Evolutionary conservation across 2,797 vertebrate species (phyloP), one percentile per base, ranked within the genome.

Genomic region (Malurus splendens): DNA sequence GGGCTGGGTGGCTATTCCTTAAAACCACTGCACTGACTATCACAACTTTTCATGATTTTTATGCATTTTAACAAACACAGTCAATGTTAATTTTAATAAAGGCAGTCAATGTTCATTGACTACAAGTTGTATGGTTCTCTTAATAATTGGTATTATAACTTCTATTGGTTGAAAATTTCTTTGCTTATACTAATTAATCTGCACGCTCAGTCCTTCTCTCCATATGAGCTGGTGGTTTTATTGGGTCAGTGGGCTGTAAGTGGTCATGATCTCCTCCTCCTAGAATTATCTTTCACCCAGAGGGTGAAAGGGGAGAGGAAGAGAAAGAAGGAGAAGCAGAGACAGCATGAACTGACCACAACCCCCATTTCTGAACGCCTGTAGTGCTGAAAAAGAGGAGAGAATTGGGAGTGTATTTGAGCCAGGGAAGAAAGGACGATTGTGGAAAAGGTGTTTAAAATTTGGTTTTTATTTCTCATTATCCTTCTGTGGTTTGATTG

Each of bases 111-210:
- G 19, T 32, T 64, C 23, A 51, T 25, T 57, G n/a, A 18, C 32
- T 57, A 15, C 23, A 33, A 36, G 42, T 30, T 51, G 9, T 15
- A 22, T 30, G 13, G 14, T 56, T 64, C 57, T 57, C 12, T 32
- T 57, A 39, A 10, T 38, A 56, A 56, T 44, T 70, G 25, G 1
- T 44, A 7, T 44, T 42, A 7, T 7, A 10, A 28, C 19, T 51
- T 51, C 28, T 30, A 8, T 24, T 28, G 23, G 13, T 39, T 57
- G 32, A 38, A 78, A 30, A 14, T 64, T 51, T 9, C 32, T 7
- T 51, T 0, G 0, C 13, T 44, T 51, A 10, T 33, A 12, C 32
- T 25, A 27, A 22, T 23, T 27, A 64, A 23, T 28, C 44, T 38
- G 7, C 16, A 32, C 57, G 30, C 24, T 48, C 36, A 36, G 4